Evolutionary conservation across 2,113 vertebrate species (phyloP).

Genomic region (Microcebus ravelobensis): DNA sequence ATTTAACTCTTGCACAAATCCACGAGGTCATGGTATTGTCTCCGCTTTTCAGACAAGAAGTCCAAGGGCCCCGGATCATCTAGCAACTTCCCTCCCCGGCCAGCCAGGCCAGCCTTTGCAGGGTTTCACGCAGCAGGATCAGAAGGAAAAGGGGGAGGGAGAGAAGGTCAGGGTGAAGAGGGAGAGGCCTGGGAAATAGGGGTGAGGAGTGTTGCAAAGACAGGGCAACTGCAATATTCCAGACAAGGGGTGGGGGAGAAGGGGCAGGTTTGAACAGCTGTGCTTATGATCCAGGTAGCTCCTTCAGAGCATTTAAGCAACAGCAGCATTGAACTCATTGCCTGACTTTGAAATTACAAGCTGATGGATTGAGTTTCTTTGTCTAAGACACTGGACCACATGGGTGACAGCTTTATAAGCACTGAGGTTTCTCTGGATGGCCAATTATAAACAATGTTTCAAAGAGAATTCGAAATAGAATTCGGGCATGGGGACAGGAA

Average conservation of each 20-base stretch:
- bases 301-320: background rate
- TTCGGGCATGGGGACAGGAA: background rate
- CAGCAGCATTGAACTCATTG: background rate
- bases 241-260: background rate
- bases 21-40: background rate
- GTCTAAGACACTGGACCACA: background rate
- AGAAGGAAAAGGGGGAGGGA: background rate
- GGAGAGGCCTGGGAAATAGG: background rate
- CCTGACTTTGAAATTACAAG: background rate
- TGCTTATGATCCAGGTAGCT: background rate
- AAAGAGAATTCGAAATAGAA: slow-evolving; percentile 63
- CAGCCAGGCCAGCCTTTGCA: background rate
- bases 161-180: background rate
- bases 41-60: background rate
- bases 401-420: slow-evolving; percentile 51
- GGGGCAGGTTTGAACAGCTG: background rate
- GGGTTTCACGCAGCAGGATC: background rate
- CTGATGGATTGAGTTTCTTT: background rate
- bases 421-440: slow-evolving; percentile 25
- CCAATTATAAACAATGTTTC: slow-evolving; percentile 56
- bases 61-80: background rate
- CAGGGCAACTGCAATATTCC: background rate
- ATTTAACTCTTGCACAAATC: background rate
- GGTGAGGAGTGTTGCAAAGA: background rate
- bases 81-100: background rate